Conservation (phyloP, 2,113 vertebrate genomes). For the Channa maculata region DNA sequence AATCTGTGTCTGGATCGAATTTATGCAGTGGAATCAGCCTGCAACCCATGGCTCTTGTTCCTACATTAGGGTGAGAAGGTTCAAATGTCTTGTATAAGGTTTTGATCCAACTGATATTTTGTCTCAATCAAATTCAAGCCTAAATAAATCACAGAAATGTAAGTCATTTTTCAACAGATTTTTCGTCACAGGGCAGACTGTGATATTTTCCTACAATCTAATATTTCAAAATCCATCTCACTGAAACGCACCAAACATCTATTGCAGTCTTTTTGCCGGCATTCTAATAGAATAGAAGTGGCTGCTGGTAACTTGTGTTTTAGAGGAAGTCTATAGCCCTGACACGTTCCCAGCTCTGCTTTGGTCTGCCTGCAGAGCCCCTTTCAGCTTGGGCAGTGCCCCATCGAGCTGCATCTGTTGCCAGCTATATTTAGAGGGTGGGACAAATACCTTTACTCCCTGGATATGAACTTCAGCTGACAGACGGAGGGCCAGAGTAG, state of each 20-base stretch:
- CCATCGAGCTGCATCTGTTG: constrained; percentile 79
- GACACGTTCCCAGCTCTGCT: constrained; percentile 55
- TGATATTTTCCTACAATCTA: constrained; percentile 4
- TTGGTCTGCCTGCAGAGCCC: constrained; percentile 53
- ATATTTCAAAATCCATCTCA: neutral
- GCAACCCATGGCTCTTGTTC: neutral
- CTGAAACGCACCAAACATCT: neutral
- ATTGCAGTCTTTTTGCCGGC: constrained; percentile 2
- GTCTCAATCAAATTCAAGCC: neutral
- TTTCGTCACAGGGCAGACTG: neutral
- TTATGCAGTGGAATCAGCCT: neutral
- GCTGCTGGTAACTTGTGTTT: constrained; percentile 60
- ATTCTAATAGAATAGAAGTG: neutral
- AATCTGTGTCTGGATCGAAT: constrained; percentile 10
- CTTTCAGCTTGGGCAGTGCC: constrained; percentile 67
- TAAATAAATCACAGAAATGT: too few relatives aligned
- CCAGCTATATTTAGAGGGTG: constrained; percentile 81
- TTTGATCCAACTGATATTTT: too few relatives aligned
- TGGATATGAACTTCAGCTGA: constrained; percentile 74
- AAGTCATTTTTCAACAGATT: too few relatives aligned
- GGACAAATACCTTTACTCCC: constrained; percentile 73
- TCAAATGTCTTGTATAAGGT: neutral
- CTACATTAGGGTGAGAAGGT: neutral
- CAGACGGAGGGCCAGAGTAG: constrained; percentile 51
- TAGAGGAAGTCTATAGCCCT: constrained; percentile 56